Evolutionary conservation across 2,113 vertebrate species (phyloP).

Genomic region (Melanocharis versteri): DNA sequence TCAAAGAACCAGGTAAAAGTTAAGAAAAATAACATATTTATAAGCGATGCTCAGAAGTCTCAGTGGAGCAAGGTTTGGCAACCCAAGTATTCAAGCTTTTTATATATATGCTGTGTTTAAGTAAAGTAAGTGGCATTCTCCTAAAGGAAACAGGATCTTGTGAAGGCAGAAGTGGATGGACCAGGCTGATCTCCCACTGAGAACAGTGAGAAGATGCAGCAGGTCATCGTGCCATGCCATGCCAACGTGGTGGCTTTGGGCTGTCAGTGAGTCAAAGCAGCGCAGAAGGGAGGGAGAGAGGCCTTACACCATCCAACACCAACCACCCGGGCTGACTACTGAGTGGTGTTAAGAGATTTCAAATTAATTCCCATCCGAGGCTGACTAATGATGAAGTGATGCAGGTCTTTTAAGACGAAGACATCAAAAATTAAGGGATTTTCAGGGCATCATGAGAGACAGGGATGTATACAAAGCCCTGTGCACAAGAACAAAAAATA

Average conservation of each 20-base stretch:
- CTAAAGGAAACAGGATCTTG: neutral
- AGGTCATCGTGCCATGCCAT: slow-evolving; percentile 1
- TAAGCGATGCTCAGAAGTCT: neutral
- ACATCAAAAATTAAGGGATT: slow-evolving; percentile 44
- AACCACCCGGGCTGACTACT: neutral
- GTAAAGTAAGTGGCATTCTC: neutral
- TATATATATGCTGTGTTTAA: neutral
- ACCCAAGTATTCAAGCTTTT: neutral
- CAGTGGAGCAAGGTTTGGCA: neutral
- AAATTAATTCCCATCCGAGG: slow-evolving; percentile 39
- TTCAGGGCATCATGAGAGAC: slow-evolving; percentile 46
- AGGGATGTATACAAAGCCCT: slow-evolving; percentile 60
- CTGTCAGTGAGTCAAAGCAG: slow-evolving; percentile 28
- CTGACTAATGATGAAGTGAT: slow-evolving; percentile 35
- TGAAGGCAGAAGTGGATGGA: slow-evolving; percentile 12
- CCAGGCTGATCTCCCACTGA: neutral
- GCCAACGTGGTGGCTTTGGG: neutral
- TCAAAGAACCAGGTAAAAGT: slow-evolving; percentile 11
- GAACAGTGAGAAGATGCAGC: neutral
- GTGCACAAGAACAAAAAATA: slow-evolving; percentile 31
- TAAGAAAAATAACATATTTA: neutral
- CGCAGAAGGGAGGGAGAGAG: neutral
- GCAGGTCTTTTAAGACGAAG: slow-evolving; percentile 25
- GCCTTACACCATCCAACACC: slow-evolving; percentile 1
- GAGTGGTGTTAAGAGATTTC: neutral